A percentile compares a stretch with the other conserved stretches of the same genome.
Evolutionary conservation across 2,888 invertebrate genomes (phyloP).

Genomic region (Anoncus sp.): DNA sequence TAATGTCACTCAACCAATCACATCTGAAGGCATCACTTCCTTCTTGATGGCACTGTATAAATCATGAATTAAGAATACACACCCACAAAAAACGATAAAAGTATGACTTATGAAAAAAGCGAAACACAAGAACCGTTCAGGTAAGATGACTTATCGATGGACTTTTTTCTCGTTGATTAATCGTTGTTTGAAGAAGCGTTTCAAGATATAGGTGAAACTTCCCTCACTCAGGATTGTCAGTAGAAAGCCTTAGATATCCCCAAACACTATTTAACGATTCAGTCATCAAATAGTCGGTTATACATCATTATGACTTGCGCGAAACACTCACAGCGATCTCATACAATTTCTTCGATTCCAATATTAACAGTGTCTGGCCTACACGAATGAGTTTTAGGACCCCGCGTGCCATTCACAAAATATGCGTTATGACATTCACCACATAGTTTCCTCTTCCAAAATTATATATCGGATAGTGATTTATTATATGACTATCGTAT

Average conservation of each 20-base stretch:
- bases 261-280: background rate
- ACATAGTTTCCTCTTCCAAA: conserved; percentile 23
- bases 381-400: conserved; percentile 32
- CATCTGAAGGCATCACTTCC: too few species aligned
- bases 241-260: background rate
- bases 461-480: conserved; percentile 55
- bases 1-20: too few species aligned
- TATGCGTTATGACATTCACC: conserved; percentile 44
- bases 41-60: too few species aligned
- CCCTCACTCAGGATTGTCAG: background rate
- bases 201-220: background rate
- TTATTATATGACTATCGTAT: conserved; percentile 40
- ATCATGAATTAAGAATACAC: too few species aligned
- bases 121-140: background rate
- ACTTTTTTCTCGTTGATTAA: too few species aligned
- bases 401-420: conserved; percentile 17
- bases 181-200: background rate
- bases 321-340: conserved; percentile 48
- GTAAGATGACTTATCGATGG: too few species aligned
- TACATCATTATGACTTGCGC: background rate
- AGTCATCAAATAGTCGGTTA: background rate
- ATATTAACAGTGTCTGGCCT: conserved; percentile 47
- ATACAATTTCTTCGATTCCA: conserved; percentile 67
- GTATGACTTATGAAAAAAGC: background rate
- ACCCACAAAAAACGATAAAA: background rate